Conservation (phyloP, 2,113 vertebrate species). For the Tor tambroides region DNA sequence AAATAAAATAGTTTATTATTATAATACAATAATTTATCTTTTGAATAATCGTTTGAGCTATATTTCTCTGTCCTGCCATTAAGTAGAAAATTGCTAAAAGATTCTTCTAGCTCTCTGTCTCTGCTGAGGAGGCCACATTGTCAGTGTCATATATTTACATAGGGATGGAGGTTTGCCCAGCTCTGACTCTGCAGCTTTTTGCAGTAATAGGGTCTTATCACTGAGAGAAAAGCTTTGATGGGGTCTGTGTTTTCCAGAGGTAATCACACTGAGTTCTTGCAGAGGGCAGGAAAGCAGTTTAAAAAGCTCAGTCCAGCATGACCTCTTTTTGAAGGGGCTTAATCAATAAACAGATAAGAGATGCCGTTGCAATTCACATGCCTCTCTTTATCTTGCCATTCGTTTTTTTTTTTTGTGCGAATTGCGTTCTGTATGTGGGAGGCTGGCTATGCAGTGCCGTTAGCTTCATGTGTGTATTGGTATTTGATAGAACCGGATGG, state of each 20-base stretch:
- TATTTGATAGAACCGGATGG: not conserved
- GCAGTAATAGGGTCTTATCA: slow-evolving; percentile 35
- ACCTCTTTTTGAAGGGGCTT: slow-evolving; percentile 10
- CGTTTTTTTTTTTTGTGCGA: slow-evolving; percentile 37
- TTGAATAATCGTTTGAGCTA: not conserved
- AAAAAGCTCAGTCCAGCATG: not conserved
- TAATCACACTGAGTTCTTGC: slow-evolving; percentile 18
- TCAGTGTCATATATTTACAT: slow-evolving; percentile 22
- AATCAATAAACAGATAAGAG: slow-evolving; percentile 47
- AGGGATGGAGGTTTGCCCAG: slow-evolving; percentile 3
- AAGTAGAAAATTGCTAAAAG: not conserved
- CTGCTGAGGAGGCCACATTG: not conserved
- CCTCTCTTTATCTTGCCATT: slow-evolving; percentile 27
- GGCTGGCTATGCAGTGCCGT: not conserved
- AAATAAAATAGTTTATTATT: too few species aligned
- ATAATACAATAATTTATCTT: too few species aligned
- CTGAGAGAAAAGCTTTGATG: slow-evolving; percentile 12
- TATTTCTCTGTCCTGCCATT: not conserved
- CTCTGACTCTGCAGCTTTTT: slow-evolving; percentile 40
- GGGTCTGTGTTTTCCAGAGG: not conserved
- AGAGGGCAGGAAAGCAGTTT: slow-evolving; percentile 14
- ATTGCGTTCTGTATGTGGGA: slow-evolving; percentile 12
- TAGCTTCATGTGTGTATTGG: not conserved
- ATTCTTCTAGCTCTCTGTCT: not conserved
- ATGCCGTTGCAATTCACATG: slow-evolving; percentile 24